These are phyloP conservation scores for Polydrusus tereticollis DNA, from an alignment of 2,888 invertebrate genomes.

Conservation along the genomic window DNA sequence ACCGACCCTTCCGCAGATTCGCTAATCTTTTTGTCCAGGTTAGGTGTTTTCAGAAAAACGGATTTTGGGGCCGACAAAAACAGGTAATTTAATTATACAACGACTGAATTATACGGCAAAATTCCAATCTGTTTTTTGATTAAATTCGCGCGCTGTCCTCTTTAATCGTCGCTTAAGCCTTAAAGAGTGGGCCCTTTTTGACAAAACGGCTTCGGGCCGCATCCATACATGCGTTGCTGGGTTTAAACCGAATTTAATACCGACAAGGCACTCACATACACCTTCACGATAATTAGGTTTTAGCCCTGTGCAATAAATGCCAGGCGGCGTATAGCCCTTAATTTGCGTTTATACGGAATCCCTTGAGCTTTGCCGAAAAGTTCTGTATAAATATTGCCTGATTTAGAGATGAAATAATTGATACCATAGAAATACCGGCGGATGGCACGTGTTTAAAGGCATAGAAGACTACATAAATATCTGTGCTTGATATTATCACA, in stretches of 20 bases:
- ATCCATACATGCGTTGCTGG: constrained; percentile 33
- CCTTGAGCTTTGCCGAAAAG: constrained; percentile 52
- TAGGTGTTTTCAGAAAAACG: constrained; percentile 24
- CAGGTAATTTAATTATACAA: constrained; percentile 39
- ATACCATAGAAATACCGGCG: constrained; percentile 52
- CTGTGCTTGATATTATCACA: too few relatives aligned
- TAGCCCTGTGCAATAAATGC: constrained; percentile 36
- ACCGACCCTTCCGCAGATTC: not conserved
- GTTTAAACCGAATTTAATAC: constrained; percentile 44
- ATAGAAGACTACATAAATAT: too few relatives aligned
- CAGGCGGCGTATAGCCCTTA: constrained; percentile 36
- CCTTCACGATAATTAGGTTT: constrained; percentile 46
- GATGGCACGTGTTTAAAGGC: too few relatives aligned
- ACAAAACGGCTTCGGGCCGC: constrained; percentile 26
- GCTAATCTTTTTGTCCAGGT: constrained; percentile 19
- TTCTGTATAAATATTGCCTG: constrained; percentile 59
- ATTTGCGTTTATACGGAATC: constrained; percentile 52
- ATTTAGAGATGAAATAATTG: constrained; percentile 61
- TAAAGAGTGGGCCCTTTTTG: constrained; percentile 39
- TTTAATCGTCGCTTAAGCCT: constrained; percentile 40
- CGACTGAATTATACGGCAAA: constrained; percentile 33
- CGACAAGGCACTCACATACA: constrained; percentile 30
- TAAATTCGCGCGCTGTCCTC: constrained; percentile 32
- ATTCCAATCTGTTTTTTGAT: constrained; percentile 44
- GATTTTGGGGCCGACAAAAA: constrained; percentile 17